Base-by-base conservation (phyloP, 2,888 invertebrate genomes). In the Melanchra persicariae region DNA sequence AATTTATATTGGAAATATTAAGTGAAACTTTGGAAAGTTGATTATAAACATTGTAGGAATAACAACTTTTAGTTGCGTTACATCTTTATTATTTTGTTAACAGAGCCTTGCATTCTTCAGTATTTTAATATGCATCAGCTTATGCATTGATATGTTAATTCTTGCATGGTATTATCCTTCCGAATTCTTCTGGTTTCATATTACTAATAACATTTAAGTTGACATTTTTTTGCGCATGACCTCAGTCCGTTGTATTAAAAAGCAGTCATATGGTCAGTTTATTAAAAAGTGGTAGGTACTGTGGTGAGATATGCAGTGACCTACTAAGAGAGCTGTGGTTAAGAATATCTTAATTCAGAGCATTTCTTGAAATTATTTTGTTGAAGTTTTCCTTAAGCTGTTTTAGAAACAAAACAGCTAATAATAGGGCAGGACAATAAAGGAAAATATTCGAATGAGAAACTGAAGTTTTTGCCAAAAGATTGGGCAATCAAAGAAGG, bases 241-340 rank as follows among this genome's bases (percentile, higher is more conserved):
- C 76, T 79, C 57, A 72, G 78, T 55, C 52, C 19, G 6, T 51
- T 52, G 65, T 59, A 54, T 61, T 59, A 57, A 72, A 75, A 72
- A 58, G 54, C 63, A 58, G 68, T 61, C 57, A 58, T 65, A 62
- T 61, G 52, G 55, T 67, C 61, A 49, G n/a, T 68, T 75, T 75
- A 73, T 75, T 82, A 67, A 68, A 79, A 63, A 72, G 65, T 61
- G 4, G 64, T 68, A 65, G 7, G 66, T 68, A 70, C 61, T 84
- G 84, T 74, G 84, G 82, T 82, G 60, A 67, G 69, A 70, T 76
- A 77, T 65, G 64, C 51, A 45, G 52, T 82, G 83, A 83, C 83
- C 83, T 82, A 84, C 70, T 72, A 52, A 58, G 43, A 59, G 40
- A 60, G 66, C 55, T 77, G 77, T 47, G 67, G 79, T 68, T 37